phyloP scores from a whole-genome alignment of 2,888 invertebrate genomes.

The Ptychoptera contaminata region DNA sequence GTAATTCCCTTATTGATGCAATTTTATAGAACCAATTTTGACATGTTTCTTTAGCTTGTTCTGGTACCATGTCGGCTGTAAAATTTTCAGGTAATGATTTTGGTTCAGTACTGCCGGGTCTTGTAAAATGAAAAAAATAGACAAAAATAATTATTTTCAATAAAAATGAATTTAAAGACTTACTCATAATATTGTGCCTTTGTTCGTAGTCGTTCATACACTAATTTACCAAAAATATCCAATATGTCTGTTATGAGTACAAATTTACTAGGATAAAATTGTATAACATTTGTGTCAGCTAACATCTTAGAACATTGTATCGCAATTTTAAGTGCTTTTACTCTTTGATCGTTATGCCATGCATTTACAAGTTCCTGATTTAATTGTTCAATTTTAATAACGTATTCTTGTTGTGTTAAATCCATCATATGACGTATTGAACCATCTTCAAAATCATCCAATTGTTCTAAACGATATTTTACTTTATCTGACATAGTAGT shows the following conservation, averaged over 20 bases:
- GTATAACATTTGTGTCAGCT: constrained; percentile 74
- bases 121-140: no score
- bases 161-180: constrained; percentile 14
- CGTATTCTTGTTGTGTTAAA: constrained; percentile 85
- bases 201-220: constrained; percentile 64
- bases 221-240: constrained; percentile 84
- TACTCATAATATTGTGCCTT: constrained; percentile 51
- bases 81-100: constrained; percentile 46
- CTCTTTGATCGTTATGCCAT: constrained; percentile 89
- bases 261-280: constrained; percentile 97
- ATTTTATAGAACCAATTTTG: constrained; percentile 99
- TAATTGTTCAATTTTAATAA: constrained; percentile 74
- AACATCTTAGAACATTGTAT: constrained; percentile 94
- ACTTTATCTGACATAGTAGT: constrained; percentile 74
- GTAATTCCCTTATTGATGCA: constrained; percentile 86
- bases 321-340: constrained; percentile 89
- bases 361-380: constrained; percentile 79
- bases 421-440: constrained; percentile 75
- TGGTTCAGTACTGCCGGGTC: constrained; percentile 36
- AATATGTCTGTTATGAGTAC: constrained; percentile 90
- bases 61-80: constrained; percentile 63
- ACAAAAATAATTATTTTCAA: neutral
- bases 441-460: constrained; percentile 89
- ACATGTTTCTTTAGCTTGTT: constrained; percentile 87
- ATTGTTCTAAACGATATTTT: constrained; percentile 76